A percentile compares a stretch with the other conserved stretches of the same genome.
These are phyloP conservation scores for Hyposmocoma kahamanoa DNA, from an alignment of 1,140 invertebrate species.

Conservation along the genomic window DNA sequence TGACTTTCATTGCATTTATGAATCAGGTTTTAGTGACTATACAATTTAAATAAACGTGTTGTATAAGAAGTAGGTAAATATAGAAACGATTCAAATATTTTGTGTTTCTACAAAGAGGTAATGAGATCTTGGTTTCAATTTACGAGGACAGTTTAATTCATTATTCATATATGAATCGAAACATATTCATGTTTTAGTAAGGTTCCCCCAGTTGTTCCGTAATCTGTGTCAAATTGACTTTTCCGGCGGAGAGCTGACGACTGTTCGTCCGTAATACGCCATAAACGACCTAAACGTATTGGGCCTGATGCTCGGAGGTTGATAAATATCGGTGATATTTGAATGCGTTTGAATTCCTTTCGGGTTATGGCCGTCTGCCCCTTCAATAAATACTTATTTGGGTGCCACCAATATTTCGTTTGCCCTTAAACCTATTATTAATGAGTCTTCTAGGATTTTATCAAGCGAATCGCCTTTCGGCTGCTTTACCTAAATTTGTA, in stretches of 20 bases:
- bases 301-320: constrained; percentile 53
- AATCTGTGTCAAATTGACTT: constrained; percentile 66
- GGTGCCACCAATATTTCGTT: constrained; percentile 28
- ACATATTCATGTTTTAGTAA: constrained; percentile 51
- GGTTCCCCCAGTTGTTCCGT: constrained; percentile 47
- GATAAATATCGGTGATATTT: constrained; percentile 68
- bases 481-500: constrained; percentile 32
- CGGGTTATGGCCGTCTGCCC: constrained; percentile 41
- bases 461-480: constrained; percentile 8
- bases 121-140: constrained; percentile 10
- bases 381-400: constrained; percentile 46
- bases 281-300: constrained; percentile 68
- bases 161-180: constrained; percentile 42
- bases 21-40: no score
- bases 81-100: no score
- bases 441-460: no score
- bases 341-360: constrained; percentile 64
- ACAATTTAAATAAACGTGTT: no score
- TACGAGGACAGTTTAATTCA: constrained; percentile 14
- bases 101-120: background rate
- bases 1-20: no score
- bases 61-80: no score
- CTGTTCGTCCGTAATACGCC: constrained; percentile 59
- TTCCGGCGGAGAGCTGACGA: constrained; percentile 56
- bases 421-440: constrained; percentile 40